phyloP scores from a whole-genome alignment of 1,140 invertebrate species.

The Zaprionus africanus region DNA sequence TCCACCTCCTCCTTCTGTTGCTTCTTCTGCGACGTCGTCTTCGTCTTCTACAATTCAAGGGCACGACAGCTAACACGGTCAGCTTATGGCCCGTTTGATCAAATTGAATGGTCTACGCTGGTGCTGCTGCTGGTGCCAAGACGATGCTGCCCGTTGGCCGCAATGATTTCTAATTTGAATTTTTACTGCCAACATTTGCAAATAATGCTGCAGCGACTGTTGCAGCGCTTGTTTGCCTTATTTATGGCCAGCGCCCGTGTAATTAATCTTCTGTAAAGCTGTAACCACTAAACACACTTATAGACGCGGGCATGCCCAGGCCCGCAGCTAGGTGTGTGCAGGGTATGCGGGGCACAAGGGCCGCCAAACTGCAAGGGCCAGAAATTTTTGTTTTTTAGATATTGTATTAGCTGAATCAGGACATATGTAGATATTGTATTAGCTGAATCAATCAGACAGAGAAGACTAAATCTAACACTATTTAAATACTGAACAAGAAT shows the following conservation, averaged over 20 bases:
- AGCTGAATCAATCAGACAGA: no score
- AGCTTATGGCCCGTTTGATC: conserved; percentile 45
- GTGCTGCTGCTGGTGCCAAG: not conserved
- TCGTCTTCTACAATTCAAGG: conserved; percentile 69
- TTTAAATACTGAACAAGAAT: no score
- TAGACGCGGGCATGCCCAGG: conserved; percentile 8
- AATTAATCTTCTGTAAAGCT: conserved; percentile 76
- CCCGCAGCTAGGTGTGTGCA: no score
- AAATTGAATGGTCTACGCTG: conserved; percentile 52
- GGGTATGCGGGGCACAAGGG: no score
- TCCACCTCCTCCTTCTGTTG: conserved; percentile 11
- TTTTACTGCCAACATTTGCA: conserved; percentile 75
- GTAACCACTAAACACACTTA: conserved; percentile 49
- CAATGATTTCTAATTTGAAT: conserved; percentile 80
- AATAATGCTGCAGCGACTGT: conserved; percentile 55
- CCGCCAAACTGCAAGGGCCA: no score
- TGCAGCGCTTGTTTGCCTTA: conserved; percentile 55
- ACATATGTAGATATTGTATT: no score
- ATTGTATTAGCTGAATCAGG: no score
- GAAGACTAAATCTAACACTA: no score
- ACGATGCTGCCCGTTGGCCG: conserved; percentile 32
- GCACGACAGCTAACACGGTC: conserved; percentile 56
- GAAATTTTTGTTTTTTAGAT: no score
- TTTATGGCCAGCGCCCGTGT: conserved; percentile 67
- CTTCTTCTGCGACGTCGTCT: conserved; percentile 26